A percentile compares a stretch with the other conserved stretches of the same genome.
phyloP scores from a whole-genome alignment of 2,113 vertebrate genomes.

The Pipra filicauda region DNA sequence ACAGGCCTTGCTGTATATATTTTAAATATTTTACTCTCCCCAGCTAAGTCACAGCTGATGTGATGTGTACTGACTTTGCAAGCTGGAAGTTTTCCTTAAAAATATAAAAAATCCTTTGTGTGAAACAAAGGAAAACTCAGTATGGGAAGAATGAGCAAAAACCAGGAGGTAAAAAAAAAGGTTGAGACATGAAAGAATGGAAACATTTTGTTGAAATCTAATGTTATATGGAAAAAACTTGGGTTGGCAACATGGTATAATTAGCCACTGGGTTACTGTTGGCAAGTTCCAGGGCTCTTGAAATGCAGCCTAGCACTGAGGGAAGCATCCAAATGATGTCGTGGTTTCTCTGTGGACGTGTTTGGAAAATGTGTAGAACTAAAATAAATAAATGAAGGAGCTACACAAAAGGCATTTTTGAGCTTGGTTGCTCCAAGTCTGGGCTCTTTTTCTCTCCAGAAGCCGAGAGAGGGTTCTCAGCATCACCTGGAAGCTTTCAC shows the following conservation, averaged over 20 bases:
- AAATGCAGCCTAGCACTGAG: conserved; percentile 25
- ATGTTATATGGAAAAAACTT: conserved; percentile 48
- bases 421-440: conserved; percentile 2
- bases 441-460: not conserved
- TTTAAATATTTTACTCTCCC: not conserved
- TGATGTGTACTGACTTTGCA: not conserved
- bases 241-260: conserved; percentile 8
- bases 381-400: conserved; percentile 39
- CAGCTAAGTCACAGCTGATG: not conserved
- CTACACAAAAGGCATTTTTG: conserved; percentile 51
- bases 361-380: conserved; percentile 48
- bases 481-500: conserved; percentile 45
- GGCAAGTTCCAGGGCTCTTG: conserved; percentile 17
- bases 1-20: fast-evolving
- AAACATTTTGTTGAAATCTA: conserved; percentile 13
- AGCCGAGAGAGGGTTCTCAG: not conserved
- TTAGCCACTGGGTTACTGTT: conserved; percentile 40
- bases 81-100: not conserved
- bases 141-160: not conserved
- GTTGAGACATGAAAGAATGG: conserved; percentile 36
- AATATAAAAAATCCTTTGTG: not conserved
- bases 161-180: not conserved
- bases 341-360: conserved; percentile 47
- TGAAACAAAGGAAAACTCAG: not conserved
- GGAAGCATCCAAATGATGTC: not conserved